A percentile compares a stretch with the other conserved stretches of the same genome.
Evolutionary conservation across 1,140 invertebrate species (phyloP).

Genomic region (Drosophila novamexicana): DNA sequence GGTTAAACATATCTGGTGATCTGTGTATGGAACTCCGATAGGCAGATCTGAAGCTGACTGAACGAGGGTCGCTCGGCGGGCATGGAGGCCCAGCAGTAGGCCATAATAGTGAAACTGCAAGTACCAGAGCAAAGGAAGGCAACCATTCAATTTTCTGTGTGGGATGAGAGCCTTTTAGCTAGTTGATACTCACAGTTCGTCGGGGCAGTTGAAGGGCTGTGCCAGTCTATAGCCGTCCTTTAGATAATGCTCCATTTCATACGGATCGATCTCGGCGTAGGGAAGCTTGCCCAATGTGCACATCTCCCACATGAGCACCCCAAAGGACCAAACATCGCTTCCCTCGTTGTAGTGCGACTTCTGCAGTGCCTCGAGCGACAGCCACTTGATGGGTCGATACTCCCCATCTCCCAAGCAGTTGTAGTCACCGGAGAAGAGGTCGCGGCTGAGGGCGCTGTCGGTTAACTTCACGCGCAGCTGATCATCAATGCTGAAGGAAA

Average conservation of each 20-base stretch:
- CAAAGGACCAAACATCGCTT: conserved; percentile 98
- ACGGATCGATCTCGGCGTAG: conserved; percentile 89
- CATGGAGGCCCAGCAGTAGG: conserved; percentile 95
- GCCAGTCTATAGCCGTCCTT: conserved; percentile 95
- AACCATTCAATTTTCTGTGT: background rate
- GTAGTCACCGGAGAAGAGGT: conserved; percentile 97
- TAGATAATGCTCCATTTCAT: conserved; percentile 96
- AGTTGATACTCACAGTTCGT: conserved; percentile 92
- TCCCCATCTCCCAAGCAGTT: conserved; percentile 97
- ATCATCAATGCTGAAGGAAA: conserved; percentile 88
- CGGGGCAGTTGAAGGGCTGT: conserved; percentile 97
- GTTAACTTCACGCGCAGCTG: conserved; percentile 94
- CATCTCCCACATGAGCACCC: conserved; percentile 97
- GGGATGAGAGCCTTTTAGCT: no score
- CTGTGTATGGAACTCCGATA: conserved; percentile 93
- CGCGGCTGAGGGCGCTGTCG: conserved; percentile 96
- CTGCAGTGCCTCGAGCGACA: conserved; percentile 94
- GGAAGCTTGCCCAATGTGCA: conserved; percentile 97
- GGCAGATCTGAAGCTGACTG: conserved; percentile 92
- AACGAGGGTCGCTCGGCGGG: conserved; percentile 95
- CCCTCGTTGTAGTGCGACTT: conserved; percentile 93
- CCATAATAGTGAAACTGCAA: conserved; percentile 95
- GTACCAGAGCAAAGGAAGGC: background rate
- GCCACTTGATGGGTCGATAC: conserved; percentile 97
- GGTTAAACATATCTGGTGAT: conserved; percentile 91